Conservation (phyloP, 1,140 invertebrate species). For the Trichogramma pretiosum region DNA sequence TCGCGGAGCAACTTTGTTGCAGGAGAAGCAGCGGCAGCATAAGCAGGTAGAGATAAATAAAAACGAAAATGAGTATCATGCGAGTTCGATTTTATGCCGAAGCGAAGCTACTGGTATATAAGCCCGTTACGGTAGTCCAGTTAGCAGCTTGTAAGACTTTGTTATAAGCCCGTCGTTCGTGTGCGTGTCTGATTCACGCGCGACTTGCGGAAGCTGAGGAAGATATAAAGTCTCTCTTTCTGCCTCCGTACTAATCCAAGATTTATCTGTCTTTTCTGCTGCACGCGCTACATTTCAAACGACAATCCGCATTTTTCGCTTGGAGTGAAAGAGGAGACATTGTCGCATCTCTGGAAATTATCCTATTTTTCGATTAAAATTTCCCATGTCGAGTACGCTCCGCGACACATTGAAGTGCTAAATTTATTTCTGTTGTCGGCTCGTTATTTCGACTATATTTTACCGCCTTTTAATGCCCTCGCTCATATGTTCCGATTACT, state of each 20-base stretch:
- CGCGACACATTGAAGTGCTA: too few relatives aligned
- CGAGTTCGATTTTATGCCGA: too few relatives aligned
- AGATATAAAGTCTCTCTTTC: not conserved
- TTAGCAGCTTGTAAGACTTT: conserved; percentile 34
- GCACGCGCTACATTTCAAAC: not conserved
- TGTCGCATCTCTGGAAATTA: too few relatives aligned
- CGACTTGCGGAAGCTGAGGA: not conserved
- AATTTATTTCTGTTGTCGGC: too few relatives aligned
- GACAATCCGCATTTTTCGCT: conserved; percentile 15
- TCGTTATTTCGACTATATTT: not conserved
- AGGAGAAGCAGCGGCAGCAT: not conserved
- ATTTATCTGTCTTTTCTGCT: conserved; percentile 33
- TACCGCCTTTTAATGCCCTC: not conserved
- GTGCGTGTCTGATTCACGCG: too few relatives aligned
- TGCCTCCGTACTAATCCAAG: conserved; percentile 35
- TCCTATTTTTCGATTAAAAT: too few relatives aligned
- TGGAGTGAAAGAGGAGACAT: too few relatives aligned
- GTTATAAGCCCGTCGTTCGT: conserved; percentile 34
- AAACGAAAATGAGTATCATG: not conserved
- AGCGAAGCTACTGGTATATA: too few relatives aligned
- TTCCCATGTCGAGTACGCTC: too few relatives aligned
- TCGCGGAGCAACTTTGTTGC: too few relatives aligned
- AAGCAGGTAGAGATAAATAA: too few relatives aligned
- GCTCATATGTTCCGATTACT: too few relatives aligned
- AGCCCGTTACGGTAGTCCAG: conserved; percentile 28